Evolutionary conservation across 2,797 vertebrate species (phyloP).

Genomic region (Pempheris klunzingeri): DNA sequence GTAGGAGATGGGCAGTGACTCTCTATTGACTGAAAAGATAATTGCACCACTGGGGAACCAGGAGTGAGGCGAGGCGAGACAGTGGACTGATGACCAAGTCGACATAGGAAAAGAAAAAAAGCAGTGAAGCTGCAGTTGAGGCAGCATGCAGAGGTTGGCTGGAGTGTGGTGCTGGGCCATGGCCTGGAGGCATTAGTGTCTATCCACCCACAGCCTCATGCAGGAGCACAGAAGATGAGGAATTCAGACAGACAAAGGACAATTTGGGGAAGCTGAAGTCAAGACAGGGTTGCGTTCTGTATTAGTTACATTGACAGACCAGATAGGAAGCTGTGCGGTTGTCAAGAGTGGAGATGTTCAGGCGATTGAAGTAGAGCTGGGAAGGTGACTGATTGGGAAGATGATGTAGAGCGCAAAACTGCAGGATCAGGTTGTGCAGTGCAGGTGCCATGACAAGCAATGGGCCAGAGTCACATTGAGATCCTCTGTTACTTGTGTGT

Average conservation of each 20-base stretch:
- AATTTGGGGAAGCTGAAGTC: slow-evolving; percentile 3
- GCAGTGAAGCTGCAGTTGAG: slow-evolving; percentile 21
- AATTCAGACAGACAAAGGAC: neutral
- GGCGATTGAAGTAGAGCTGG: neutral
- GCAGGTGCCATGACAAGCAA: neutral
- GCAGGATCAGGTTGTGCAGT: slow-evolving; percentile 6
- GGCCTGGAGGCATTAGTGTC: slow-evolving; percentile 32
- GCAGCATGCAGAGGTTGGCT: slow-evolving; percentile 21
- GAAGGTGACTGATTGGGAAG: slow-evolving; percentile 7
- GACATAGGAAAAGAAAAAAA: slow-evolving; percentile 8
- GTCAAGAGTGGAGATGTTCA: slow-evolving; percentile 4
- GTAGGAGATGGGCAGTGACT: slow-evolving; percentile 16
- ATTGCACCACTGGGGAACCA: slow-evolving; percentile 34
- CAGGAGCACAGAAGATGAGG: slow-evolving; percentile 6
- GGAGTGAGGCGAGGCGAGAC: slow-evolving; percentile 21
- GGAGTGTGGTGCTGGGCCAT: neutral
- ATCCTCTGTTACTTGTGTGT: neutral
- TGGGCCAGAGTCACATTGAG: neutral
- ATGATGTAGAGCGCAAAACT: neutral
- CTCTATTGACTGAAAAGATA: slow-evolving; percentile 32
- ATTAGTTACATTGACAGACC: slow-evolving; percentile 7
- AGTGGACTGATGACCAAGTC: slow-evolving; percentile 11
- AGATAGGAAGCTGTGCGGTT: neutral
- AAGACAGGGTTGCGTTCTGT: neutral
- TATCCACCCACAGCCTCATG: slow-evolving; percentile 2